Evolutionary conservation across 2,113 vertebrate genomes (phyloP).

Genomic region (Epinephelus cyanopodus): DNA sequence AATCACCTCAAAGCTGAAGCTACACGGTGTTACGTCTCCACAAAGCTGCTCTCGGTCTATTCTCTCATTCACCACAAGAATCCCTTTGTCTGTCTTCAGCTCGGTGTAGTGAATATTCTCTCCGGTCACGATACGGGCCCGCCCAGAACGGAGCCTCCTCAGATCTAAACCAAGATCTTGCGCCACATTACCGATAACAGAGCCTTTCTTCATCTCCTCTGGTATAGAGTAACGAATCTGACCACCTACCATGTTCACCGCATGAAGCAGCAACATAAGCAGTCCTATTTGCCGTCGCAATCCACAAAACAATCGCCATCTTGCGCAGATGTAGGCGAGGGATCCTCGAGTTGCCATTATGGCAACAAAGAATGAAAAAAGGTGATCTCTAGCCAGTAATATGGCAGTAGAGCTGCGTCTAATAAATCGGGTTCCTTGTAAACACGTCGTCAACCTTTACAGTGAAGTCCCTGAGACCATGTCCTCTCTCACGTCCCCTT

Average conservation of each 20-base stretch:
- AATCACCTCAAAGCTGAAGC: constrained; percentile 64
- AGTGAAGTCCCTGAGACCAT: neutral
- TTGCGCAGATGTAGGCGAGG: neutral
- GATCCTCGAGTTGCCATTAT: neutral
- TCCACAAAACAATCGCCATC: constrained; percentile 31
- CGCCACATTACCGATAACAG: constrained; percentile 78
- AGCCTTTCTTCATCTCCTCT: constrained; percentile 24
- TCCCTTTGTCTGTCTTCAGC: constrained; percentile 72
- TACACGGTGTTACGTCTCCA: neutral
- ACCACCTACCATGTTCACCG: constrained; percentile 30
- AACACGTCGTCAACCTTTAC: neutral
- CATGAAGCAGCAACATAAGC: constrained; percentile 15
- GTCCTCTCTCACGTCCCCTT: no score
- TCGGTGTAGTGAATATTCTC: constrained; percentile 56
- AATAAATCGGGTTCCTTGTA: neutral
- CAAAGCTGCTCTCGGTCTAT: constrained; percentile 76
- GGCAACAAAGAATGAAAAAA: neutral
- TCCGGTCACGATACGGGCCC: constrained; percentile 19
- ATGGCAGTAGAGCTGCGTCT: neutral
- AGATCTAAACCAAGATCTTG: constrained; percentile 14
- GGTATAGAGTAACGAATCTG: constrained; percentile 13
- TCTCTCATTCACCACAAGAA: constrained; percentile 65
- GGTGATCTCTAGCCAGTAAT: neutral
- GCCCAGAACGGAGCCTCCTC: constrained; percentile 13
- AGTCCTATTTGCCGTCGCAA: neutral